A percentile compares a stretch with the other conserved stretches of the same genome.
phyloP scores from a whole-genome alignment of 2,888 invertebrate species.

The Spisula subtruncata region DNA sequence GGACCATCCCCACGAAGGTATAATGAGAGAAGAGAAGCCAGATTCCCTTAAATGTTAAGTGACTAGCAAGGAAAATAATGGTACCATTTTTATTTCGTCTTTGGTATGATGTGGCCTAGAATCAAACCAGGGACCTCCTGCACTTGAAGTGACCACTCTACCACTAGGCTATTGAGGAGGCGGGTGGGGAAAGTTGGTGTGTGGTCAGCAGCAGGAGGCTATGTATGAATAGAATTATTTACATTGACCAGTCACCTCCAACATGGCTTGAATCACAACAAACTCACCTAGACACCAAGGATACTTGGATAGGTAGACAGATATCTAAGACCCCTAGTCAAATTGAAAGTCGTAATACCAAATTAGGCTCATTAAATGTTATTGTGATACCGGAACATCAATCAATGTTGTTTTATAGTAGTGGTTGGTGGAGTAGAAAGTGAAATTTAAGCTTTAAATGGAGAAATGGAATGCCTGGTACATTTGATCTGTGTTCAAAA shows the following conservation, averaged over 20 bases:
- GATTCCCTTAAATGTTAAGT: too few relatives aligned
- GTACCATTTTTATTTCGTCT: too few relatives aligned
- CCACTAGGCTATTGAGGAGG: too few relatives aligned
- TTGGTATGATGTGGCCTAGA: too few relatives aligned
- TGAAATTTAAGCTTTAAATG: not conserved
- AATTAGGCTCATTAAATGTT: not conserved
- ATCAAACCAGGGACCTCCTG: too few relatives aligned
- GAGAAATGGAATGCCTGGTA: not conserved
- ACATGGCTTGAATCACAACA: not conserved
- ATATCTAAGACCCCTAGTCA: not conserved
- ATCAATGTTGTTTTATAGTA: not conserved
- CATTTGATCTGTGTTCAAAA: not conserved
- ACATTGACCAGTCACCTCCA: not conserved
- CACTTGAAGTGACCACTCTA: too few relatives aligned
- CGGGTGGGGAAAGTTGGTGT: too few relatives aligned
- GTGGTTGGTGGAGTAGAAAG: not conserved
- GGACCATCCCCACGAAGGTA: too few relatives aligned
- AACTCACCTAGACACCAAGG: not conserved
- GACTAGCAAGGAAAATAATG: too few relatives aligned
- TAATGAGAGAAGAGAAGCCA: too few relatives aligned
- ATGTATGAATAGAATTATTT: not conserved
- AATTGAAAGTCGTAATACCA: not conserved
- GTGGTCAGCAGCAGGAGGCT: too few relatives aligned
- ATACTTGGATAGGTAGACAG: not conserved
- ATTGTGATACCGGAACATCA: not conserved